These are phyloP conservation scores for Dromiciops gliroides DNA, from an alignment of 2,113 vertebrate species.

Conservation along the genomic window DNA sequence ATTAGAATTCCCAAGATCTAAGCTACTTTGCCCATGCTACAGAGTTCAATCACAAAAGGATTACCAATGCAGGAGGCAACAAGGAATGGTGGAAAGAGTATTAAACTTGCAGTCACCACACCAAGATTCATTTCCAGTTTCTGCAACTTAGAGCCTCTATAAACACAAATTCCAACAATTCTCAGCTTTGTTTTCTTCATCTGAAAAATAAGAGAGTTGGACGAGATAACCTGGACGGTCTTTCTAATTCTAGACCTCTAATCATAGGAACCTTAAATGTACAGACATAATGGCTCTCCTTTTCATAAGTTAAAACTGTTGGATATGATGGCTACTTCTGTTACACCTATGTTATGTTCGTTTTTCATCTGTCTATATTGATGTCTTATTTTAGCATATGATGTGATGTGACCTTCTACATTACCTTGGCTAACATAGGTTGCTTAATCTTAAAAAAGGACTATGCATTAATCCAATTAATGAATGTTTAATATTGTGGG, in stretches of 20 bases:
- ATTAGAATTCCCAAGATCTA: background rate
- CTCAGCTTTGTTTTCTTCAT: background rate
- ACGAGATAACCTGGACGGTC: too few species aligned
- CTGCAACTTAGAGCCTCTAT: background rate
- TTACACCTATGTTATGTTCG: background rate
- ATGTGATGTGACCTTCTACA: background rate
- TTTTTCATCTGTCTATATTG: background rate
- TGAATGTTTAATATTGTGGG: background rate
- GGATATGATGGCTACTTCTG: background rate
- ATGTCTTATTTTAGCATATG: background rate
- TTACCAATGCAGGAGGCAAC: background rate
- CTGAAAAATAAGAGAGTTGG: background rate
- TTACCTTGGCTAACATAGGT: background rate
- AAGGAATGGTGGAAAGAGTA: background rate
- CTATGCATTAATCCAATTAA: background rate
- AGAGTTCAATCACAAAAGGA: background rate
- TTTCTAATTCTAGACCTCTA: background rate
- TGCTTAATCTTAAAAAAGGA: background rate
- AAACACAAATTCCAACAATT: background rate
- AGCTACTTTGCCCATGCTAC: background rate
- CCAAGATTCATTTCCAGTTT: background rate
- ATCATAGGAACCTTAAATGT: background rate
- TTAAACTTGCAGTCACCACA: background rate
- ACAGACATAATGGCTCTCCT: background rate
- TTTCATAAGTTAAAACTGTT: background rate